Conservation (phyloP, 2,888 invertebrate species). For the Cyclophora albipunctata region DNA sequence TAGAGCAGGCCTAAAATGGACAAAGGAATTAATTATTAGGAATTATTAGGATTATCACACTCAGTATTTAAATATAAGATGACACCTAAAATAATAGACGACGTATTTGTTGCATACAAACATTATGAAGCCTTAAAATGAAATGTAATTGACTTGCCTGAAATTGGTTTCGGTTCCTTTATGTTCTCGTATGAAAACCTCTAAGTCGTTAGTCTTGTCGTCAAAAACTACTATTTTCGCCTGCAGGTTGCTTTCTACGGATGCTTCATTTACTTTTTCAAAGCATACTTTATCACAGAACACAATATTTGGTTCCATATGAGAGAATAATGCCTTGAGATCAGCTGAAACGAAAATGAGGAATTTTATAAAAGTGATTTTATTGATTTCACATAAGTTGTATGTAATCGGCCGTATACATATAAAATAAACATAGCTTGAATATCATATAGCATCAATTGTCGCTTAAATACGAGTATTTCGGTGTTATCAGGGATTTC, state of each 20-base stretch:
- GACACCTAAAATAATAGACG: too few relatives aligned
- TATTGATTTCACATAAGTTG: too few relatives aligned
- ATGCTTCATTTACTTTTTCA: constrained; percentile 28
- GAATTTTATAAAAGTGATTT: too few relatives aligned
- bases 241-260: constrained; percentile 13
- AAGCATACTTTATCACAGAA: constrained; percentile 33
- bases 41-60: too few relatives aligned
- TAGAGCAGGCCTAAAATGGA: constrained; percentile 31
- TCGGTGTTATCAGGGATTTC: too few relatives aligned
- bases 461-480: too few relatives aligned
- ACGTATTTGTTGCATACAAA: too few relatives aligned
- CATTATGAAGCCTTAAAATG: too few relatives aligned
- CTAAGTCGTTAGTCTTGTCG: constrained; percentile 26
- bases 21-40: background rate
- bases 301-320: constrained; percentile 32
- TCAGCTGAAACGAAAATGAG: constrained; percentile 20
- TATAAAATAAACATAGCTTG: too few relatives aligned
- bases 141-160: constrained; percentile 12
- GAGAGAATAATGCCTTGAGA: constrained; percentile 19
- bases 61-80: too few relatives aligned
- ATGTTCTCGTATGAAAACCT: constrained; percentile 26
- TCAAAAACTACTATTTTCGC: constrained; percentile 34
- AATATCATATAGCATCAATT: too few relatives aligned
- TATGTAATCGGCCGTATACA: too few relatives aligned
- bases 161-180: constrained; percentile 34